phyloP scores from a whole-genome alignment of 2,888 invertebrate species.

The Dorcus parallelipipedus region DNA sequence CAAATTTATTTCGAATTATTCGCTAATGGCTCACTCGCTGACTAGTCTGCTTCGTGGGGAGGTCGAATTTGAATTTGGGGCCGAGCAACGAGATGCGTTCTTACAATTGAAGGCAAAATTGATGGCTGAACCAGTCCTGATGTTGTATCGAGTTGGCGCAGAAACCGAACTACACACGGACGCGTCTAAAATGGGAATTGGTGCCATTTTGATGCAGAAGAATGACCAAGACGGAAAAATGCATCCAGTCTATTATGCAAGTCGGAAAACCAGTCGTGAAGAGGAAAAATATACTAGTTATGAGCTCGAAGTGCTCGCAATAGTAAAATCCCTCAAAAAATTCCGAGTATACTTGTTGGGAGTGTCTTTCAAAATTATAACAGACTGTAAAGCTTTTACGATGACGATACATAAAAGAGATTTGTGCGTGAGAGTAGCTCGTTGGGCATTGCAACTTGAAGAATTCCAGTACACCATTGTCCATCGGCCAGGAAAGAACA shows the following conservation, averaged over 20 bases:
- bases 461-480: conserved; percentile 32
- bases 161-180: conserved; percentile 29
- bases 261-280: conserved; percentile 32
- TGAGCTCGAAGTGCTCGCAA: conserved; percentile 39
- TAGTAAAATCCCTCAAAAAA: conserved; percentile 37
- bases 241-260: conserved; percentile 36
- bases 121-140: conserved; percentile 18
- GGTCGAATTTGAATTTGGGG: conserved; percentile 19
- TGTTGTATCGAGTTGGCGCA: conserved; percentile 17
- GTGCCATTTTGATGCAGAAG: conserved; percentile 30
- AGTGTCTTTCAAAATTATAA: conserved; percentile 34
- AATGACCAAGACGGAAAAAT: conserved; percentile 23
- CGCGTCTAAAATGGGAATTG: conserved; percentile 29
- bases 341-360: conserved; percentile 37
- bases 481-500: conserved; percentile 28
- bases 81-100: conserved; percentile 15
- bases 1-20: conserved; percentile 4
- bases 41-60: conserved; percentile 22
- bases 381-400: conserved; percentile 36
- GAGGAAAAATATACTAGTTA: conserved; percentile 38
- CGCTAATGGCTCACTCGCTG: conserved; percentile 21
- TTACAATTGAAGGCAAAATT: conserved; percentile 22
- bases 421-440: conserved; percentile 31
- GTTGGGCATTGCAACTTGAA: conserved; percentile 34
- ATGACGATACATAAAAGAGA: conserved; percentile 30